These are phyloP conservation scores for Drosophila athabasca DNA, from an alignment of 1,140 invertebrate genomes.

Conservation along the genomic window DNA sequence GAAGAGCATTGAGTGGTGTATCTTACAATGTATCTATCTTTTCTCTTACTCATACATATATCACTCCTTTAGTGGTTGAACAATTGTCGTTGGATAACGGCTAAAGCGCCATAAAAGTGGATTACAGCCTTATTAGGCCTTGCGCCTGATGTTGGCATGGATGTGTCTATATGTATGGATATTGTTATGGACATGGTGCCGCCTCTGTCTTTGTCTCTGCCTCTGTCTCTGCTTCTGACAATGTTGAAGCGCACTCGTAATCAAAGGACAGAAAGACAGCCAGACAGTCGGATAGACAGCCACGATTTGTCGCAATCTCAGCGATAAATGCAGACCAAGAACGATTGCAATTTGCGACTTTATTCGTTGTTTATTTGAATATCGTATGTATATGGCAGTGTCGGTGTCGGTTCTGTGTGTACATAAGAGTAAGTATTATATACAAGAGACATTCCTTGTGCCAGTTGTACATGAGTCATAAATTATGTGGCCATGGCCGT, in stretches of 20 bases:
- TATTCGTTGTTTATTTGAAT: neutral
- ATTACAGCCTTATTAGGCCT: constrained; percentile 37
- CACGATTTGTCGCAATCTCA: constrained; percentile 30
- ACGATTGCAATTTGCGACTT: constrained; percentile 28
- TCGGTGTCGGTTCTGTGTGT: constrained; percentile 1
- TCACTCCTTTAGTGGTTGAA: neutral
- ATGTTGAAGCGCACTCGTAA: constrained; percentile 8
- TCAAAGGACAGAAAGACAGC: neutral
- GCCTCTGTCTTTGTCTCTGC: constrained; percentile 22
- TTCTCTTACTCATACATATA: too few species aligned
- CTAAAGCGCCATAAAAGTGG: constrained; percentile 51
- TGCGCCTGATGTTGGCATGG: constrained; percentile 14
- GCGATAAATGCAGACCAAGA: constrained; percentile 13
- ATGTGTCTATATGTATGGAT: constrained; percentile 20
- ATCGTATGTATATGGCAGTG: neutral
- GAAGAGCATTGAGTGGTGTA: too few species aligned
- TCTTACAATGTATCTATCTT: too few species aligned
- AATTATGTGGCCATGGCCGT: constrained; percentile 54
- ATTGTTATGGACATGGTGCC: constrained; percentile 1
- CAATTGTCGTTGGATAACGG: constrained; percentile 47
- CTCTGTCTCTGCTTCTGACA: constrained; percentile 17
- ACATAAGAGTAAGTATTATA: constrained; percentile 1
- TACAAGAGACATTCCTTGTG: constrained; percentile 33
- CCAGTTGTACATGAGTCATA: constrained; percentile 35
- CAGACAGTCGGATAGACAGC: constrained; percentile 2